Evolutionary conservation across 2,888 invertebrate species (phyloP), one percentile per base, ranked within the genome.

Genomic region (Candidula unifasciata): DNA sequence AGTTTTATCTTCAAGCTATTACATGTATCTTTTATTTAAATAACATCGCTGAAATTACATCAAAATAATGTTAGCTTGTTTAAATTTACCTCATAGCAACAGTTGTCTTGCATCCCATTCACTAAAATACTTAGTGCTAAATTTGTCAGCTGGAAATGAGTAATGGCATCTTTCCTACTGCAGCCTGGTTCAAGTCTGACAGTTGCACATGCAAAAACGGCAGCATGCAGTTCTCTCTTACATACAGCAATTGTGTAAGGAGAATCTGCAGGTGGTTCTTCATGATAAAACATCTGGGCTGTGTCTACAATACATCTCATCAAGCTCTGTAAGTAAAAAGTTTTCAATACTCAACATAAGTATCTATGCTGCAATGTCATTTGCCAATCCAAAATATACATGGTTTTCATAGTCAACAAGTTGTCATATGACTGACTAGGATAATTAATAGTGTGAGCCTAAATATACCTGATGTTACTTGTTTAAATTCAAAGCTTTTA

Each of bases 61-160:
- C n/a, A 60, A 52, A 44, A 76, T 24, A 35, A 21, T 35, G 18
- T 35, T 21, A 37, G 3, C 37, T 35, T 18, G 35, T 13, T 44
- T 54, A 24, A n/a, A 35, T 52, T 74, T 64, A 82, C 82, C 66
- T 82, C 76, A 33, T 18, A 30, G 54, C 66, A 82, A 37, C 3
- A 3, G 21, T 82, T 76, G 21, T 24, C n/a, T 16, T 66, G 68
- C n/a, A 66, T 21, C 13, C 66, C 82, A 74, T 66, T 52, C 8
- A 10, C 64, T 24, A 82, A 44, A 33, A 82, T 57, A 68, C 54
- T 82, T 30, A 82, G 18, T n/a, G 82, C 64, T 30, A 76, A 30
- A 66, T 82, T 82, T n/a, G 66, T 76, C 76, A 74, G 44, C 66
- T 82, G 82, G 35, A 74, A 82, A 35, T 82, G 82, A 5, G 66